phyloP scores from a whole-genome alignment of 1,140 invertebrate species.

The Helicoverpa armigera region DNA sequence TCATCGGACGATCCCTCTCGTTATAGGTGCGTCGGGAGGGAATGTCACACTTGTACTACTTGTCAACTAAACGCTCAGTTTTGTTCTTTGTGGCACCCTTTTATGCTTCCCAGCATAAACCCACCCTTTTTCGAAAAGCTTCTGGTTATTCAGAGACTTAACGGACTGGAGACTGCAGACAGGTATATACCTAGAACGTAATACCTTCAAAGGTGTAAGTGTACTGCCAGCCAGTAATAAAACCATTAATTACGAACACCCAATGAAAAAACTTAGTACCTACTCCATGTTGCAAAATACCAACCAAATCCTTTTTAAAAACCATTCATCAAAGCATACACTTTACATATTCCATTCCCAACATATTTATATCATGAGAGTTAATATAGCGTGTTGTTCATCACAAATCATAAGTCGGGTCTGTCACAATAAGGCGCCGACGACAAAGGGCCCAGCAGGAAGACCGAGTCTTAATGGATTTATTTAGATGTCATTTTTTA shows the following conservation, averaged over 20 bases:
- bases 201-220: too few relatives aligned
- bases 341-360: conserved; percentile 32
- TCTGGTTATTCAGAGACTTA: too few relatives aligned
- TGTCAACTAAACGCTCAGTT: too few relatives aligned
- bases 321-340: conserved; percentile 10
- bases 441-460: conserved; percentile 78
- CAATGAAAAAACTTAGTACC: neutral
- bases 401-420: conserved; percentile 74
- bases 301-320: neutral
- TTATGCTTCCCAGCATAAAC: too few relatives aligned
- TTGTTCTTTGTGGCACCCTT: too few relatives aligned
- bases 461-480: conserved; percentile 82
- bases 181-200: too few relatives aligned
- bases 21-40: too few relatives aligned
- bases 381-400: conserved; percentile 76
- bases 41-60: too few relatives aligned
- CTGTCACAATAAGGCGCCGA: conserved; percentile 82
- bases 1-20: too few relatives aligned
- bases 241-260: neutral
- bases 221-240: too few relatives aligned
- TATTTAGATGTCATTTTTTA: conserved; percentile 87
- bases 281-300: neutral
- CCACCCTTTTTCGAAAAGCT: too few relatives aligned
- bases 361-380: conserved; percentile 42
- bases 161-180: too few relatives aligned